These are phyloP conservation scores for Tubiluchus corallicola DNA, from an alignment of 2,888 invertebrate species.

Conservation along the genomic window DNA sequence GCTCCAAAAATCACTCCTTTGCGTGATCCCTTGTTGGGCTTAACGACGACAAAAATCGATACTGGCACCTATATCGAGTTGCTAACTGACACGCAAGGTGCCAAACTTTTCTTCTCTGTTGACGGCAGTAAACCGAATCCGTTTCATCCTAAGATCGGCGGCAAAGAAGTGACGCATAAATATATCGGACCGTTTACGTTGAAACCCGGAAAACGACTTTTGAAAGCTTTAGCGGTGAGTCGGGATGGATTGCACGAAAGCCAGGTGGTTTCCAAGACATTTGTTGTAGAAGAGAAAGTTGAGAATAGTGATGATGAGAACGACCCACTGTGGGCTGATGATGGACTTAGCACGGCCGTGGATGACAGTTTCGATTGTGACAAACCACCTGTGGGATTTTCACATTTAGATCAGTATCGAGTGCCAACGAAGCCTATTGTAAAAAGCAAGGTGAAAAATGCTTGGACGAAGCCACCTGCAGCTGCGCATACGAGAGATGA, in stretches of 20 bases:
- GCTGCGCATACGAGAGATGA: background rate
- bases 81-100: constrained; percentile 17
- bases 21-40: constrained; percentile 15
- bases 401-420: no score
- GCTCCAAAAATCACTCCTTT: constrained; percentile 24
- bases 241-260: constrained; percentile 28
- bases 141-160: constrained; percentile 24
- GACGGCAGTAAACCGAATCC: constrained; percentile 30
- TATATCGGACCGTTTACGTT: constrained; percentile 29
- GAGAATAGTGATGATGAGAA: constrained; percentile 5
- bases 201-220: constrained; percentile 25
- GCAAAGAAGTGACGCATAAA: constrained; percentile 25
- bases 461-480: background rate
- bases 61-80: constrained; percentile 10
- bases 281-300: constrained; percentile 22
- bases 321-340: background rate
- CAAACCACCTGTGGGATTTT: no score
- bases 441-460: constrained; percentile 3
- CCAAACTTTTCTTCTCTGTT: constrained; percentile 28
- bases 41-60: constrained; percentile 10
- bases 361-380: no score
- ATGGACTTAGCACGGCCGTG: no score
- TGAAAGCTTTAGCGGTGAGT: constrained; percentile 26
- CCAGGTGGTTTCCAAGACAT: constrained; percentile 27
- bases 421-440: no score